Evolutionary conservation across 2,888 invertebrate genomes (phyloP).

Genomic region (Scaptomyza reducta): DNA sequence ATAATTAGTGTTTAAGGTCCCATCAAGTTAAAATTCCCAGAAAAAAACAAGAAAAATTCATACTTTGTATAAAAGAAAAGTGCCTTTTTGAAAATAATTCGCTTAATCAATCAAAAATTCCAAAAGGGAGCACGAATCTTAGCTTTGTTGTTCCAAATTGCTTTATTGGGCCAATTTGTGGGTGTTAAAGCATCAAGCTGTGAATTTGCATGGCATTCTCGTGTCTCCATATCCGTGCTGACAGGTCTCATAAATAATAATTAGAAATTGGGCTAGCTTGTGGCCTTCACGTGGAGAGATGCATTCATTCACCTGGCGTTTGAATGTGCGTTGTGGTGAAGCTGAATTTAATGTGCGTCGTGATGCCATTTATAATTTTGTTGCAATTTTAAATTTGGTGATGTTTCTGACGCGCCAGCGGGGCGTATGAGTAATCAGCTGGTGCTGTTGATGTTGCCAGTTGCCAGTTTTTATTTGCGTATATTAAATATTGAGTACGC

Average conservation of each 20-base stretch:
- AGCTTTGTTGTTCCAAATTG: not conserved
- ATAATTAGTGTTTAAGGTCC: too few relatives aligned
- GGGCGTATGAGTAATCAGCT: slow-evolving; percentile 74
- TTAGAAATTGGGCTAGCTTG: slow-evolving; percentile 55
- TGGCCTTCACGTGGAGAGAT: slow-evolving; percentile 56
- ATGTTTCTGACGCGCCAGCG: slow-evolving; percentile 40
- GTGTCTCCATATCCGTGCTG: slow-evolving; percentile 35
- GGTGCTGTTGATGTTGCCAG: slow-evolving; percentile 24
- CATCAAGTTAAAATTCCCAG: too few relatives aligned
- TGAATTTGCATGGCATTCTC: slow-evolving; percentile 16
- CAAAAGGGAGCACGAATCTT: not conserved
- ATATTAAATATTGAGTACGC: slow-evolving; percentile 72
- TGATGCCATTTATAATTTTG: slow-evolving; percentile 61
- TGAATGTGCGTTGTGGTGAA: slow-evolving; percentile 20
- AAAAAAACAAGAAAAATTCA: too few relatives aligned
- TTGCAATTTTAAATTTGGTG: slow-evolving; percentile 65
- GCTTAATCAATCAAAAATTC: not conserved
- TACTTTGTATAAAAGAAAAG: not conserved
- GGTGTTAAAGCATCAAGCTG: slow-evolving; percentile 13
- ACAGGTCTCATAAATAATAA: slow-evolving; percentile 65
- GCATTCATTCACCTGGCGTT: slow-evolving; percentile 40
- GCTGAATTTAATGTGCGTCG: slow-evolving; percentile 29
- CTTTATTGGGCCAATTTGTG: slow-evolving; percentile 11
- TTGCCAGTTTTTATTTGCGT: slow-evolving; percentile 60
- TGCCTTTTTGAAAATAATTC: not conserved